These are phyloP conservation scores for Baccha elongata DNA, from an alignment of 2,888 invertebrate species.

Conservation along the genomic window DNA sequence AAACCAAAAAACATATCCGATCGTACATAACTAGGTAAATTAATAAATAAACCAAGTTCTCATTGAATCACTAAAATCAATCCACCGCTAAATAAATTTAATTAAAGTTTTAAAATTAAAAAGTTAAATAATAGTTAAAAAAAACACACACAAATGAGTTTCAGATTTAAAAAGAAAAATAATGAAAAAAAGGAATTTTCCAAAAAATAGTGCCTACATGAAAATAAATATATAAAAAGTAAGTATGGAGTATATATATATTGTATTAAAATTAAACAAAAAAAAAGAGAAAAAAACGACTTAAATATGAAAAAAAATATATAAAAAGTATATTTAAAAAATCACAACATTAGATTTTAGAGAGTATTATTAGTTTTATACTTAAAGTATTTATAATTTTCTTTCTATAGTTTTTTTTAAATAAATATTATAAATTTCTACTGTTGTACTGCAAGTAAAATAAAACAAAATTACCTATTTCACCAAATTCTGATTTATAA, in stretches of 20 bases:
- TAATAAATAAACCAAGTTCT: conserved; percentile 47
- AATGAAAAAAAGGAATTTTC: conserved; percentile 61
- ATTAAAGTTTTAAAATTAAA: conserved; percentile 29
- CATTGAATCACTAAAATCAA: conserved; percentile 63
- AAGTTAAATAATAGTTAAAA: neutral
- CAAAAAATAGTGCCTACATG: conserved; percentile 73
- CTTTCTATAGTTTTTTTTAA: conserved; percentile 68
- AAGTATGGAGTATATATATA: conserved; percentile 55
- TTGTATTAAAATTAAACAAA: conserved; percentile 52
- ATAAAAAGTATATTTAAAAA: conserved; percentile 46
- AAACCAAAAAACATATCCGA: conserved; percentile 72
- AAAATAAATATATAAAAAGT: conserved; percentile 53
- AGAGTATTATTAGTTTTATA: conserved; percentile 74
- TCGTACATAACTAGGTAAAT: conserved; percentile 9
- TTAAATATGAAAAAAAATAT: conserved; percentile 23
- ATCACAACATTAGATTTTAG: conserved; percentile 71
- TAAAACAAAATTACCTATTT: too few species aligned
- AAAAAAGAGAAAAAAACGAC: conserved; percentile 25
- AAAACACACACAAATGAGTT: conserved; percentile 60
- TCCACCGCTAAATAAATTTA: conserved; percentile 69
- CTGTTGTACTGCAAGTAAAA: conserved; percentile 34
- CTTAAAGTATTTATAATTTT: conserved; percentile 71
- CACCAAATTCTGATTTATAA: conserved; percentile 36
- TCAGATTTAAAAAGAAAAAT: conserved; percentile 48
- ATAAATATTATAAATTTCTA: conserved; percentile 41